These are phyloP conservation scores for Ispidina picta DNA, from an alignment of 2,797 vertebrate genomes.

Conservation along the genomic window DNA sequence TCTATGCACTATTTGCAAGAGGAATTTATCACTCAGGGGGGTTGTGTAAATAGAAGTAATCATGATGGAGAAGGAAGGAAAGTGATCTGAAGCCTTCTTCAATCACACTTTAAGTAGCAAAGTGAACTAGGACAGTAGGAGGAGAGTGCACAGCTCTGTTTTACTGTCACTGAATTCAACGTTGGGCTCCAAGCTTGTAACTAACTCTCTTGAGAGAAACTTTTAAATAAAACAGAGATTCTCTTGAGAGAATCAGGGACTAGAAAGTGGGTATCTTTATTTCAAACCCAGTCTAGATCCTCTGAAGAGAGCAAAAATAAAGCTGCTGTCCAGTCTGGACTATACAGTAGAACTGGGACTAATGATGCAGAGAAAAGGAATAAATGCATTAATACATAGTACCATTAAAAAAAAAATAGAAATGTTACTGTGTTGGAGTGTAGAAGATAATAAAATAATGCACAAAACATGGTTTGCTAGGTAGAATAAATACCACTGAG, in stretches of 20 bases:
- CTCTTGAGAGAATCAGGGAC: not conserved
- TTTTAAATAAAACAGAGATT: not conserved
- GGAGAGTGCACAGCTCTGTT: not conserved
- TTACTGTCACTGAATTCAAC: not conserved
- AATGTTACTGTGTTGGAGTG: not conserved
- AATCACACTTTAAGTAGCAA: not conserved
- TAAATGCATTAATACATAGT: not conserved
- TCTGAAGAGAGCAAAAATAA: not conserved
- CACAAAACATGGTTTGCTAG: not conserved
- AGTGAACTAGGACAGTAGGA: not conserved
- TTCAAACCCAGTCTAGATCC: not conserved
- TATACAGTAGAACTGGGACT: not conserved
- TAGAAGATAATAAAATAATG: not conserved
- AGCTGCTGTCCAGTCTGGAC: not conserved
- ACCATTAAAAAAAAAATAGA: too few relatives aligned
- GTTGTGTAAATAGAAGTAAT: not conserved
- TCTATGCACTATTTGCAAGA: not conserved
- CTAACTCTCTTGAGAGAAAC: not conserved
- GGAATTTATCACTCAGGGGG: accelerated
- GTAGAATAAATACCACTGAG: not conserved
- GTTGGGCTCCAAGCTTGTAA: not conserved
- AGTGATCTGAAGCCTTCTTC: not conserved
- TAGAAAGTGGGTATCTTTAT: not conserved
- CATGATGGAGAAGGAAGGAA: not conserved
- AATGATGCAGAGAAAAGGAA: not conserved